These are phyloP conservation scores for Amiota mariae DNA, from an alignment of 2,888 invertebrate species.

Conservation along the genomic window DNA sequence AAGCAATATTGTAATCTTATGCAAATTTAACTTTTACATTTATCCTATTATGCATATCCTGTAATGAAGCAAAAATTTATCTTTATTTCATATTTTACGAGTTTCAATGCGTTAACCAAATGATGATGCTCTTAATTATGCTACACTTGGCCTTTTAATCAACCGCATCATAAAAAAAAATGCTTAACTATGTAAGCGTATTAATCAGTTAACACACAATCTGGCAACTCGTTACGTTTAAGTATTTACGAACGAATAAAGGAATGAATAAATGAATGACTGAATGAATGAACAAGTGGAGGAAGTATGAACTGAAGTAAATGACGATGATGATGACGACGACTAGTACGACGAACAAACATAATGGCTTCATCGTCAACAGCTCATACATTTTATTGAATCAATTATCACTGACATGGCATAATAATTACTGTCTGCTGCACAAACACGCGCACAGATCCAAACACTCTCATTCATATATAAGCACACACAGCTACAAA, in stretches of 20 bases:
- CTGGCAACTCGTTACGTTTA: conserved; percentile 10
- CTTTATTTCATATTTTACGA: too few relatives aligned
- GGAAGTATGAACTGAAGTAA: conserved; percentile 9
- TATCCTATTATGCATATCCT: too few relatives aligned
- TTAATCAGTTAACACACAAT: conserved; percentile 13
- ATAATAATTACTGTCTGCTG: conserved; percentile 67
- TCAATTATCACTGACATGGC: conserved; percentile 68
- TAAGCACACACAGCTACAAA: conserved; percentile 11
- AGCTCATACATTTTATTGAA: conserved; percentile 59
- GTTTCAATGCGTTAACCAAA: too few relatives aligned
- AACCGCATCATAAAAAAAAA: not conserved
- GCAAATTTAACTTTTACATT: too few relatives aligned
- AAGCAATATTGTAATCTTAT: too few relatives aligned
- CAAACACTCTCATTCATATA: conserved; percentile 20
- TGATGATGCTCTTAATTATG: too few relatives aligned
- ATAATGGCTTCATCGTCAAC: conserved; percentile 39
- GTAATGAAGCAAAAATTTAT: too few relatives aligned
- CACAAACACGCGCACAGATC: conserved; percentile 40
- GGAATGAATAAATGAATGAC: not conserved
- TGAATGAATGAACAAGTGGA: not conserved
- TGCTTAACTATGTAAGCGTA: conserved; percentile 15
- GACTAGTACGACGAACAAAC: conserved; percentile 30
- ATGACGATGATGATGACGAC: conserved; percentile 28
- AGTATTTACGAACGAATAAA: too few relatives aligned
- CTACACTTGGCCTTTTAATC: not conserved